Evolutionary conservation across 2,113 vertebrate species (phyloP).

Genomic region (Saguinus midas): DNA sequence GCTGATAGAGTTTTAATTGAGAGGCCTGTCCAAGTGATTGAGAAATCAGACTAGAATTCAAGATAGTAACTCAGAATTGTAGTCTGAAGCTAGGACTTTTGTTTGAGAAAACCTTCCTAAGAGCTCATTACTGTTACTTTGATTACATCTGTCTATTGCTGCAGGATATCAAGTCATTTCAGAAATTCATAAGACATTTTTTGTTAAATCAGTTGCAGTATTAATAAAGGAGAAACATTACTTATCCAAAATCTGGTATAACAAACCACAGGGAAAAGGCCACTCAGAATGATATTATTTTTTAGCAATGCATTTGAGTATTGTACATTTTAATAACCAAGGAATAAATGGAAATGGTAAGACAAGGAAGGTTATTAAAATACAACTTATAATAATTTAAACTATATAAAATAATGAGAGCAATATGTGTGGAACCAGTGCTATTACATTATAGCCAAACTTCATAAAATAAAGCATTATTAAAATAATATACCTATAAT

Average conservation of each 20-base stretch:
- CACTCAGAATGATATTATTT: background rate
- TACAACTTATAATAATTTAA: background rate
- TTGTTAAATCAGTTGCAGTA: background rate
- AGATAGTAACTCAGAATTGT: background rate
- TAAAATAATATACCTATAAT: background rate
- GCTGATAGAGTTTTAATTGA: background rate
- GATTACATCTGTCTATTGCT: background rate
- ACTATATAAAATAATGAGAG: background rate
- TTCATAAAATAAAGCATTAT: background rate
- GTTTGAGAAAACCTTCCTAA: background rate
- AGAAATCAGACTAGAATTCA: background rate
- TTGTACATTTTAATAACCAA: background rate
- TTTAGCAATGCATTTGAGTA: background rate
- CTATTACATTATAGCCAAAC: background rate
- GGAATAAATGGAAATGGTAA: background rate
- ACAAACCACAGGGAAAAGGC: background rate
- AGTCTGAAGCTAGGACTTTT: background rate
- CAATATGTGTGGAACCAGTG: background rate
- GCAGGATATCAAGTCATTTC: background rate
- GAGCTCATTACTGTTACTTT: background rate
- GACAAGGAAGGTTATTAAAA: background rate
- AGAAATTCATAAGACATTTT: background rate
- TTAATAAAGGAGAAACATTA: background rate
- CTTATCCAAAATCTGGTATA: background rate
- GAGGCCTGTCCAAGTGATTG: background rate